A percentile compares a stretch with the other conserved stretches of the same genome.
Evolutionary conservation across 2,113 vertebrate species (phyloP).

Genomic region (Anguilla rostrata): DNA sequence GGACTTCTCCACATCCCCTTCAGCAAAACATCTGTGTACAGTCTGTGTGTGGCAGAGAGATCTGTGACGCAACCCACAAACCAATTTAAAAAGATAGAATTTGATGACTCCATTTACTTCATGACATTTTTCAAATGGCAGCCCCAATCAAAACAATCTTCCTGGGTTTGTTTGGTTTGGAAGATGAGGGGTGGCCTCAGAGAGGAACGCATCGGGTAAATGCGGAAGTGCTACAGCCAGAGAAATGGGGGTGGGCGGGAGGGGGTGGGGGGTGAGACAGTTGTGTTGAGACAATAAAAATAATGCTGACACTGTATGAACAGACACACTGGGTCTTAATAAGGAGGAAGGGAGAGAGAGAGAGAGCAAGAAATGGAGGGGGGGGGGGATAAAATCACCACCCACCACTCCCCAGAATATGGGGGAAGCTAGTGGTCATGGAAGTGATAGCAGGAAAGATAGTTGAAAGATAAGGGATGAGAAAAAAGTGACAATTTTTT

Average conservation of each 20-base stretch:
- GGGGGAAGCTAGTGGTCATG: conserved; percentile 2
- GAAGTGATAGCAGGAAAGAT: conserved; percentile 1
- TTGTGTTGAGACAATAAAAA: conserved; percentile 58
- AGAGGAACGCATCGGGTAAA: conserved; percentile 32
- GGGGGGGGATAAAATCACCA: conserved; percentile 24
- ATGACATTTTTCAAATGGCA: neutral
- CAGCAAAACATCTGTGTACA: neutral
- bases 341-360: conserved; percentile 26
- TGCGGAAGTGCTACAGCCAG: conserved; percentile 23
- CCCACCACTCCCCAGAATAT: neutral
- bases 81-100: neutral
- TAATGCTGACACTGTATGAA: conserved; percentile 55
- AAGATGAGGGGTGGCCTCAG: conserved; percentile 20
- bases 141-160: neutral
- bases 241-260: neutral
- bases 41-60: neutral
- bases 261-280: neutral
- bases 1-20: conserved; percentile 11
- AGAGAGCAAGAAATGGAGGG: neutral
- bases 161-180: conserved; percentile 20
- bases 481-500: neutral
- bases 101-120: conserved; percentile 5
- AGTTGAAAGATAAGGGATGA: neutral
- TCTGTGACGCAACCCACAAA: neutral
- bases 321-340: conserved; percentile 28